phyloP scores from a whole-genome alignment of 2,113 vertebrate species.

The Struthio camelus region DNA sequence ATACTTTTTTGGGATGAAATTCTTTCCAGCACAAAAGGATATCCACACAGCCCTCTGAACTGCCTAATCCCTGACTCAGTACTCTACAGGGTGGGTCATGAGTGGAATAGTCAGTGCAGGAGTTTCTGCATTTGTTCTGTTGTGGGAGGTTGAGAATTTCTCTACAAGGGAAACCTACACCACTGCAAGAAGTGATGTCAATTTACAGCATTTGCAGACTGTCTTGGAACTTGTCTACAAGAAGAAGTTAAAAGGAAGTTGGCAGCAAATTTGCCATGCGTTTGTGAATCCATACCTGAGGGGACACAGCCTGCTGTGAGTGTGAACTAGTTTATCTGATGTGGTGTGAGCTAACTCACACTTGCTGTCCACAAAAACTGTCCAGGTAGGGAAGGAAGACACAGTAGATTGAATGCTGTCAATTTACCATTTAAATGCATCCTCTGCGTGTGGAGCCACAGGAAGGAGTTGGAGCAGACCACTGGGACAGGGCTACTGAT shows the following conservation, averaged over 20 bases:
- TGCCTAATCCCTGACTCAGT: not conserved
- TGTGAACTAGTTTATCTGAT: not conserved
- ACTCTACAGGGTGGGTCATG: not conserved
- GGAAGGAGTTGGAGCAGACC: not conserved
- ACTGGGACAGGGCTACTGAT: not conserved
- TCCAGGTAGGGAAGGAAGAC: not conserved
- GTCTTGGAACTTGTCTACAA: not conserved
- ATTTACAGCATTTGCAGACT: not conserved
- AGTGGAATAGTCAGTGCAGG: not conserved
- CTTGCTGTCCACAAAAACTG: not conserved
- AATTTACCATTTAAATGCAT: not conserved
- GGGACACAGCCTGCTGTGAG: not conserved
- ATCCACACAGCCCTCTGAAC: not conserved
- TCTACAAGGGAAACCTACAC: not conserved
- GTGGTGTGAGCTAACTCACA: not conserved
- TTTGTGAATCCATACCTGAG: not conserved
- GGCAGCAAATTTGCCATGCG: not conserved
- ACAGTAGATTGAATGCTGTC: not conserved
- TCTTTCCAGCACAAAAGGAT: not conserved
- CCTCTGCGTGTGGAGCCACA: not conserved
- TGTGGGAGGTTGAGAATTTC: not conserved
- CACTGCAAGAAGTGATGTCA: not conserved
- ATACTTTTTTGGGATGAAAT: slow-evolving; percentile 5
- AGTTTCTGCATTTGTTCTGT: not conserved
- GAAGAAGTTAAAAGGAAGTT: not conserved